These are phyloP conservation scores for Ammodytes marinus DNA, from an alignment of 2,113 vertebrate species.

Conservation along the genomic window DNA sequence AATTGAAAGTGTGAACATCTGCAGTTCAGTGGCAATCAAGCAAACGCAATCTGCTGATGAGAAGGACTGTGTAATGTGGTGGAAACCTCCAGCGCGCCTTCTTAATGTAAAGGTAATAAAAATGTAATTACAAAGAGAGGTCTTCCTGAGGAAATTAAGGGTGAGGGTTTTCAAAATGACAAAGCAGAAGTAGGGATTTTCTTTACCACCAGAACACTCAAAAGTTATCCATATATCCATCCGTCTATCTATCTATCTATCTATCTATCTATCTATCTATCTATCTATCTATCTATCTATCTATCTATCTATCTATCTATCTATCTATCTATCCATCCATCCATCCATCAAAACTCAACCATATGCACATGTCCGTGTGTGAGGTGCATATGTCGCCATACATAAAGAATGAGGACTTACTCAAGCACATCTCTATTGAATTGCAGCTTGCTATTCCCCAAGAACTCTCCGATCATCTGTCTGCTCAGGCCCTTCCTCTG, in stretches of 20 bases:
- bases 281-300: no score
- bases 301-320: no score
- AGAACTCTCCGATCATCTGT: constrained; percentile 88
- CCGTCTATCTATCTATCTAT: no score
- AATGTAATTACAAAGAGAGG: neutral
- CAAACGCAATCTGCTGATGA: neutral
- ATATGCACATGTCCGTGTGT: neutral
- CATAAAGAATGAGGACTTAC: constrained; percentile 72
- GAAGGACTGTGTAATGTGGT: neutral
- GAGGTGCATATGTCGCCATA: neutral
- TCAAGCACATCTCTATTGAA: constrained; percentile 87
- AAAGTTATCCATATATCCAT: neutral
- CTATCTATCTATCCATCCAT: no score
- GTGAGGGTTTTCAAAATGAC: neutral
- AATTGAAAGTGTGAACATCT: neutral
- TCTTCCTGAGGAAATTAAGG: neutral
- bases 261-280: no score
- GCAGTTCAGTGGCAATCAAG: neutral
- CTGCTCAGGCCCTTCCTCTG: constrained; percentile 92
- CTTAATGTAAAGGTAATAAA: no score
- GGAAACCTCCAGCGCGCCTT: neutral
- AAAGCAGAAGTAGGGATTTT: neutral
- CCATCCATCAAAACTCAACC: neutral
- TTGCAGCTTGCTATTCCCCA: constrained; percentile 87
- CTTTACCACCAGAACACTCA: neutral